These are phyloP conservation scores for Heliocidaris tuberculata DNA, from an alignment of 35 echinoderm and acorn worm species.

Conservation along the genomic window DNA sequence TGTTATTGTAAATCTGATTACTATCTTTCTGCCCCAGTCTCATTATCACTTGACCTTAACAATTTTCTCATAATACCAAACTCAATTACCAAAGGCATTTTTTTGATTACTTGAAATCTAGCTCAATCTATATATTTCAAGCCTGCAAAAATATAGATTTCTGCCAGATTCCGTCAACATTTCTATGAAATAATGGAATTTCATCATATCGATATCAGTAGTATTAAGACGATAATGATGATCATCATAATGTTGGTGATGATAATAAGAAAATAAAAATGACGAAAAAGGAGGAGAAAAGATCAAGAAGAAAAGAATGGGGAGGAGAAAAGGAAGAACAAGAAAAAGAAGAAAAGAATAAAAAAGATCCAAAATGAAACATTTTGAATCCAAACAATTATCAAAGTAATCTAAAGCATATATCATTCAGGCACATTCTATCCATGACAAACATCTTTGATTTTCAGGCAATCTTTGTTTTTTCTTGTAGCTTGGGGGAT, in stretches of 20 bases:
- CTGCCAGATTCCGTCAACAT: background rate
- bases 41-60: background rate
- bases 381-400: too few relatives aligned
- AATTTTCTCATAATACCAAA: background rate
- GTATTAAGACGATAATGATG: background rate
- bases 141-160: too few relatives aligned
- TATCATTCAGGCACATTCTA: too few relatives aligned
- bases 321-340: too few relatives aligned
- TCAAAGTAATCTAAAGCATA: too few relatives aligned
- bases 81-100: background rate
- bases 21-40: background rate
- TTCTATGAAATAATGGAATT: background rate
- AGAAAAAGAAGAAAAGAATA: too few relatives aligned
- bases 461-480: background rate
- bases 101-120: background rate
- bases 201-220: background rate
- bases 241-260: background rate
- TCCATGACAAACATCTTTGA: too few relatives aligned
- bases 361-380: too few relatives aligned
- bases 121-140: background rate
- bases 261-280: too few relatives aligned
- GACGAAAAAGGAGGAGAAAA: too few relatives aligned
- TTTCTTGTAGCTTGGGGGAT: background rate
- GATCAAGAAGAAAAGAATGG: too few relatives aligned
- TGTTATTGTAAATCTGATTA: background rate